These are phyloP conservation scores for Mormyrus hasselquistii DNA, from an alignment of 2,797 vertebrate species.

Conservation along the genomic window DNA sequence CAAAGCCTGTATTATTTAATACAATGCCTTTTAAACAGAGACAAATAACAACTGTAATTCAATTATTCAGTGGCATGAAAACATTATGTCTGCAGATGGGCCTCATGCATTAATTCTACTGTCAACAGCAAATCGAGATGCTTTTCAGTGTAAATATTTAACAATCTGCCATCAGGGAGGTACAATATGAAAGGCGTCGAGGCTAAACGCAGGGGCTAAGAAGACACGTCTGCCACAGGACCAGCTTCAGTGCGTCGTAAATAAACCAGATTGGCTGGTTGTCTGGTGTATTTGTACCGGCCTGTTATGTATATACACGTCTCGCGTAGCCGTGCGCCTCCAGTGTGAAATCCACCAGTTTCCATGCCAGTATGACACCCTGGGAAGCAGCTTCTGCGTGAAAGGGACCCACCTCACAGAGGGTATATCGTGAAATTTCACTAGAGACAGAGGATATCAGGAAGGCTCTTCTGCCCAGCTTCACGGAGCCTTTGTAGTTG, in stretches of 20 bases:
- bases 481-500: not conserved
- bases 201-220: not conserved
- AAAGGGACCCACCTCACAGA: not conserved
- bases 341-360: not conserved
- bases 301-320: not conserved
- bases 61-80: conserved; percentile 53
- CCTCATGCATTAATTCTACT: conserved; percentile 23
- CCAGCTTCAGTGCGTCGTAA: not conserved
- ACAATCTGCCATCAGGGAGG: not conserved
- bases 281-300: not conserved
- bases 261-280: not conserved
- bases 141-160: conserved; percentile 23
- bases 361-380: not conserved
- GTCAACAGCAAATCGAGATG: conserved; percentile 15
- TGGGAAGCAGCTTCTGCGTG: not conserved
- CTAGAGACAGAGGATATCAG: not conserved
- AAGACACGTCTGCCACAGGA: not conserved
- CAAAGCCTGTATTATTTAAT: conserved; percentile 54
- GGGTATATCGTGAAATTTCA: not conserved
- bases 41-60: conserved; percentile 44
- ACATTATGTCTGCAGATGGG: conserved; percentile 47
- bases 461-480: not conserved
- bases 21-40: conserved; percentile 29
- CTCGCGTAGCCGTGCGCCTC: not conserved
- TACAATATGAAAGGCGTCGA: not conserved